These are phyloP conservation scores for Drosophila anceps DNA, from an alignment of 2,888 invertebrate species.

Conservation along the genomic window DNA sequence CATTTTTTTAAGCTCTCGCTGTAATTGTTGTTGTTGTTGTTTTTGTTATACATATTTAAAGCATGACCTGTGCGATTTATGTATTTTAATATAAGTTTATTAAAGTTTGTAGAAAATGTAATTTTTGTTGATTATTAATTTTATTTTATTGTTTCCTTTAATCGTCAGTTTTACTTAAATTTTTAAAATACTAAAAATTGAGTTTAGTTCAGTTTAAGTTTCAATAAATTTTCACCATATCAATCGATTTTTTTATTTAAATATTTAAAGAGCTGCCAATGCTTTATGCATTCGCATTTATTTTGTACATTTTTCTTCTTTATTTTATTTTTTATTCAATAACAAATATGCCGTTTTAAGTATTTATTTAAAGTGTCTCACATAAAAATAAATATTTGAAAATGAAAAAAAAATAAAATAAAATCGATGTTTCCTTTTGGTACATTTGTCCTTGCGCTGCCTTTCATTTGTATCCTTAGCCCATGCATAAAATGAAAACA, in stretches of 20 bases:
- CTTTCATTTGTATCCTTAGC: slow-evolving; percentile 19
- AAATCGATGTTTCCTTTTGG: background rate
- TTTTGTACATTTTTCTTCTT: background rate
- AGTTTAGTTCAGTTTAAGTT: too few species aligned
- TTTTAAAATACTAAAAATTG: too few species aligned
- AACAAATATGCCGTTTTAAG: background rate
- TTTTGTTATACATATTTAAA: background rate
- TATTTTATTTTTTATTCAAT: background rate
- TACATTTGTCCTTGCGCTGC: slow-evolving; percentile 24
- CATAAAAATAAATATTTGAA: slow-evolving; percentile 7
- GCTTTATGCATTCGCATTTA: background rate
- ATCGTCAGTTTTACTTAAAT: too few species aligned
- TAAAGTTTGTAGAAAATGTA: too few species aligned
- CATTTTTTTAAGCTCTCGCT: background rate
- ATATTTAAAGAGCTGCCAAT: background rate
- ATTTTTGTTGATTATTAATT: background rate
- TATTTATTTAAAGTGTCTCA: slow-evolving; percentile 2
- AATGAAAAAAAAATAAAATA: background rate
- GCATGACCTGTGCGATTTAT: too few species aligned
- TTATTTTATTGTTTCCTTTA: too few species aligned
- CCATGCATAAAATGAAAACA: slow-evolving; percentile 22
- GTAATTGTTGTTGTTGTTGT: too few species aligned
- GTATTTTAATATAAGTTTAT: background rate
- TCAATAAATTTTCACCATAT: too few species aligned
- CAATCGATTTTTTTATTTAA: background rate